Evolutionary conservation across 2,113 vertebrate genomes (phyloP).

Genomic region (Arvicanthis niloticus): DNA sequence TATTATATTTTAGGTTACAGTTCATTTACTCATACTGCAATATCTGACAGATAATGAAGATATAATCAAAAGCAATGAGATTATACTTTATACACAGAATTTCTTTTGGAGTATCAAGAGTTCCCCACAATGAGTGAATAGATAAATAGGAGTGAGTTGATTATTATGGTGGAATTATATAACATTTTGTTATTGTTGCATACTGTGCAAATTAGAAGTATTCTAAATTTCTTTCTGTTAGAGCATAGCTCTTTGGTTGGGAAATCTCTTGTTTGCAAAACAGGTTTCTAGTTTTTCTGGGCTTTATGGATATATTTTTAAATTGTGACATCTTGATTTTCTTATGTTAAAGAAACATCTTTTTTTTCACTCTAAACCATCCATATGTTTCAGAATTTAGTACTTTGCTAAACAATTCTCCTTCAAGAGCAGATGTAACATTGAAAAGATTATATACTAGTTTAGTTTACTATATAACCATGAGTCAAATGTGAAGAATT

Average conservation of each 20-base stretch:
- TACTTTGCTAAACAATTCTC: conserved; percentile 68
- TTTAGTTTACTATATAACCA: conserved; percentile 56
- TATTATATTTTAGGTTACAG: neutral
- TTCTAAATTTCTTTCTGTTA: neutral
- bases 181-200: neutral
- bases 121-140: neutral
- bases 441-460: conserved; percentile 46
- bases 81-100: neutral
- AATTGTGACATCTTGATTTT: conserved; percentile 64
- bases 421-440: conserved; percentile 54
- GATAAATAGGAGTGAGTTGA: neutral
- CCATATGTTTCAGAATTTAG: conserved; percentile 61
- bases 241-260: neutral
- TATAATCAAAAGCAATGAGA: neutral
- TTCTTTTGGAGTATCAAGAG: neutral
- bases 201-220: neutral
- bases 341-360: conserved; percentile 34
- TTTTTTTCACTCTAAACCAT: conserved; percentile 52
- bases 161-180: neutral
- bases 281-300: conserved; percentile 49
- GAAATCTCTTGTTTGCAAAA: conserved; percentile 42
- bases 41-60: neutral
- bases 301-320: conserved; percentile 47
- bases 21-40: neutral
- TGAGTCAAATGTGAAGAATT: conserved; percentile 44